Percentiles rank a stretch among this genome's conserved stretches.
These are phyloP conservation scores for Lepisosteus oculatus DNA, from an alignment of 2,113 vertebrate genomes.

Conservation along the genomic window DNA sequence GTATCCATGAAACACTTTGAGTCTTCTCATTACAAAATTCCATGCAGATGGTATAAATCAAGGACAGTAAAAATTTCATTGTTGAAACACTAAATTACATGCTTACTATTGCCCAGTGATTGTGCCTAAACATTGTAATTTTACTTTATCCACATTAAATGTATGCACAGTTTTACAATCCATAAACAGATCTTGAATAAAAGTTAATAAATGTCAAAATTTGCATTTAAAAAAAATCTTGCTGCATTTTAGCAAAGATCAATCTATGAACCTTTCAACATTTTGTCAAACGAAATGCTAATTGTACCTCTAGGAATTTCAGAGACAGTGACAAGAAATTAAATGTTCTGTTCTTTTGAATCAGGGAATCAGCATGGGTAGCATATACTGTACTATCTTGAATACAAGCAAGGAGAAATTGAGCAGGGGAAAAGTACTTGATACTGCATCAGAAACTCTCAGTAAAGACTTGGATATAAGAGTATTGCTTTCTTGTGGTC, in stretches of 20 bases:
- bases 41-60: conserved; percentile 97
- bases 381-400: conserved; percentile 82
- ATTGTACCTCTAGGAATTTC: conserved; percentile 99
- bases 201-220: conserved; percentile 99
- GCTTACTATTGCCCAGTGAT: conserved; percentile 95
- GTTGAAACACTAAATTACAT: conserved; percentile 97
- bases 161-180: conserved; percentile 99
- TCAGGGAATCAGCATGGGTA: conserved; percentile 85
- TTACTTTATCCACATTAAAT: conserved; percentile 98
- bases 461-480: no score
- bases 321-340: conserved; percentile 99
- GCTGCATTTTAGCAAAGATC: conserved; percentile 99
- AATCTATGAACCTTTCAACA: conserved; percentile 99
- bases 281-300: conserved; percentile 99
- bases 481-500: no score
- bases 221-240: conserved; percentile 95
- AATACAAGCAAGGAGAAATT: conserved; percentile 69
- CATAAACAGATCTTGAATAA: conserved; percentile 99
- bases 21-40: conserved; percentile 94
- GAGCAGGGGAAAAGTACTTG: conserved; percentile 36
- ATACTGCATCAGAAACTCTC: not conserved
- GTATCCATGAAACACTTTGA: conserved; percentile 86
- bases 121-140: conserved; percentile 99
- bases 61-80: conserved; percentile 98
- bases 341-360: conserved; percentile 98